These are phyloP conservation scores for Dryobates pubescens DNA, from an alignment of 2,797 vertebrate genomes.

Conservation along the genomic window DNA sequence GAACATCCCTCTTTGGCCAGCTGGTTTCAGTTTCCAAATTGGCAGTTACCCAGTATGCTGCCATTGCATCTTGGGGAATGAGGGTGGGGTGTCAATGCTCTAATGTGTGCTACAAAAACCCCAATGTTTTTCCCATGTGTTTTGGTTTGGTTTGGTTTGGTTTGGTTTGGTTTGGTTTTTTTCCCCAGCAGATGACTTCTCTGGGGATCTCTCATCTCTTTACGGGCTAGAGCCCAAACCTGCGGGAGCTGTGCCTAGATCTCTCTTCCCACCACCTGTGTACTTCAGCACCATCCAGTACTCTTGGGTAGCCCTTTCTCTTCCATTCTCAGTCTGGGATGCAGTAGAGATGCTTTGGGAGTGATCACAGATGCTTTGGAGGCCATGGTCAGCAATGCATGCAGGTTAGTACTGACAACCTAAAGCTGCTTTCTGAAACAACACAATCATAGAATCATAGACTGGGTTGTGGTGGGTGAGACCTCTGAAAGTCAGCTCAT, in stretches of 20 bases:
- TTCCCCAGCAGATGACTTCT: not conserved
- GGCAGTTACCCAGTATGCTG: not conserved
- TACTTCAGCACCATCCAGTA: not conserved
- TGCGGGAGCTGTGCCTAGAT: accelerated
- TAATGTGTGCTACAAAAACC: not conserved
- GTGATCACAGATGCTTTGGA: not conserved
- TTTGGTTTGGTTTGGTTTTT: not conserved
- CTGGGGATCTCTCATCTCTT: not conserved
- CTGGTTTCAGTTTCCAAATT: not conserved
- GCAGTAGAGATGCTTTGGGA: not conserved
- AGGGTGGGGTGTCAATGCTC: not conserved
- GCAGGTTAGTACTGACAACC: accelerated
- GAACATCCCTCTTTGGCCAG: not conserved
- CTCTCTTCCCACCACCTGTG: not conserved
- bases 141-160: too few species aligned
- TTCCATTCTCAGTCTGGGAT: not conserved
- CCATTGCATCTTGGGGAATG: not conserved
- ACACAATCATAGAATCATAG: too few species aligned
- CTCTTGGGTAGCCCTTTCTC: not conserved
- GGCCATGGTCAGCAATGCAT: accelerated
- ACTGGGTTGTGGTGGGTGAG: too few species aligned
- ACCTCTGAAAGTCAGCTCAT: too few species aligned
- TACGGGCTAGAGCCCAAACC: accelerated
- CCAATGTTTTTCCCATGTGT: too few species aligned
- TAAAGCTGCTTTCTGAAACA: not conserved